phyloP scores from a whole-genome alignment of 2,113 vertebrate species.

The Oreochromis tanganicae region DNA sequence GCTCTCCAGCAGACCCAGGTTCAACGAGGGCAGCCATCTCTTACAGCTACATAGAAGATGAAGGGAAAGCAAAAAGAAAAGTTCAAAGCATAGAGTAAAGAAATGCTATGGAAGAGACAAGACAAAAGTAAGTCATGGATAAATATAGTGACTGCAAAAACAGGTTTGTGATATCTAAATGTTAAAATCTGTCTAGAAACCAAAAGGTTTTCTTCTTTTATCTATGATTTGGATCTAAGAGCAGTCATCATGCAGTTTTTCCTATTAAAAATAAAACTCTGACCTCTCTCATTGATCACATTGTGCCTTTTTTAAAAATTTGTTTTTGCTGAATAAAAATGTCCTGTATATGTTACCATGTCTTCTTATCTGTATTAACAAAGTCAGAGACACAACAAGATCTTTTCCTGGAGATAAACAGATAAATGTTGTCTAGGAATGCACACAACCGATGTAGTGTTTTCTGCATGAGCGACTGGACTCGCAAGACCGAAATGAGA shows the following conservation, averaged over 20 bases:
- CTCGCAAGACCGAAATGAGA: constrained; percentile 33
- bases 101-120: not conserved
- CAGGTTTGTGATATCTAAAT: not conserved
- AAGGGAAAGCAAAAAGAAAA: not conserved
- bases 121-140: not conserved
- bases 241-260: not conserved
- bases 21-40: not conserved
- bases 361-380: not conserved
- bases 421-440: constrained; percentile 16
- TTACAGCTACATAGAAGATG: not conserved
- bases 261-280: not conserved
- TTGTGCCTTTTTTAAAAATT: not conserved
- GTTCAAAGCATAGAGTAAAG: not conserved
- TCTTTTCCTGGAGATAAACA: constrained; percentile 16
- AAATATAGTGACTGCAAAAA: not conserved
- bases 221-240: not conserved
- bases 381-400: constrained; percentile 57
- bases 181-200: not conserved
- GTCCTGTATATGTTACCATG: not conserved
- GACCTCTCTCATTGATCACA: not conserved
- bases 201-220: not conserved
- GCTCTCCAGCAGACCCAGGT: not conserved
- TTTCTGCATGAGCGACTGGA: constrained; percentile 25
- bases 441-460: constrained; percentile 33
- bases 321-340: not conserved